These are phyloP conservation scores for Rhynchophorus ferrugineus DNA, from an alignment of 1,140 invertebrate genomes.

Conservation along the genomic window DNA sequence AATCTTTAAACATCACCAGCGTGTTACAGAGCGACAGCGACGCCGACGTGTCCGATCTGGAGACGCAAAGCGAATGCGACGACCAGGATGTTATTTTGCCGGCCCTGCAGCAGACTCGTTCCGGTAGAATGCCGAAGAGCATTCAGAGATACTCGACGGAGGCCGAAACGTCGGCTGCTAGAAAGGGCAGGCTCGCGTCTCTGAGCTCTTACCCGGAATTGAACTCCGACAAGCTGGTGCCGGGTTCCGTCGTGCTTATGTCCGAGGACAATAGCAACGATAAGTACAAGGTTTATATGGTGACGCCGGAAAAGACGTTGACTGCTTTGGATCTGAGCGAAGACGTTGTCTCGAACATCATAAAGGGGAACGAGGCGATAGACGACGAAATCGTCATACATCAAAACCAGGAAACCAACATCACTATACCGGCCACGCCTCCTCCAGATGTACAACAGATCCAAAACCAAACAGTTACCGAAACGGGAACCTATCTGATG, in stretches of 20 bases:
- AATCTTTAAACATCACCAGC: slow-evolving; percentile 6
- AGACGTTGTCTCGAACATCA: slow-evolving; percentile 34
- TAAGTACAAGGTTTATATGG: slow-evolving; percentile 43
- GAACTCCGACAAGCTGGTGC: slow-evolving; percentile 3
- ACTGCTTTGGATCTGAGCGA: slow-evolving; percentile 40
- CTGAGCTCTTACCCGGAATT: neutral
- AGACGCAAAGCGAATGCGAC: slow-evolving; percentile 18
- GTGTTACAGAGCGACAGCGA: slow-evolving; percentile 16
- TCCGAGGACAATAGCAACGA: slow-evolving; percentile 36
- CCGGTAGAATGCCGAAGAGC: slow-evolving; percentile 29
- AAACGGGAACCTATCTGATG: no score
- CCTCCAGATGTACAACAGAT: no score
- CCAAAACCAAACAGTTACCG: no score
- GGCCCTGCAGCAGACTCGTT: slow-evolving; percentile 25
- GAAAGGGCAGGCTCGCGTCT: neutral
- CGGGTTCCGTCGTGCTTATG: slow-evolving; percentile 41
- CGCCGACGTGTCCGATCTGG: slow-evolving; percentile 23
- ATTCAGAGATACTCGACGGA: slow-evolving; percentile 9
- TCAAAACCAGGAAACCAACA: neutral
- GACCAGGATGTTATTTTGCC: slow-evolving; percentile 23
- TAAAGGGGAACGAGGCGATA: slow-evolving; percentile 4
- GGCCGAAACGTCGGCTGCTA: neutral
- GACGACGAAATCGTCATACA: neutral
- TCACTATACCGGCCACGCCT: no score
- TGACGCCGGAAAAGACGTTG: slow-evolving; percentile 38